Conservation (phyloP, 1,140 invertebrate genomes). For the Agraylea sexmaculata region DNA sequence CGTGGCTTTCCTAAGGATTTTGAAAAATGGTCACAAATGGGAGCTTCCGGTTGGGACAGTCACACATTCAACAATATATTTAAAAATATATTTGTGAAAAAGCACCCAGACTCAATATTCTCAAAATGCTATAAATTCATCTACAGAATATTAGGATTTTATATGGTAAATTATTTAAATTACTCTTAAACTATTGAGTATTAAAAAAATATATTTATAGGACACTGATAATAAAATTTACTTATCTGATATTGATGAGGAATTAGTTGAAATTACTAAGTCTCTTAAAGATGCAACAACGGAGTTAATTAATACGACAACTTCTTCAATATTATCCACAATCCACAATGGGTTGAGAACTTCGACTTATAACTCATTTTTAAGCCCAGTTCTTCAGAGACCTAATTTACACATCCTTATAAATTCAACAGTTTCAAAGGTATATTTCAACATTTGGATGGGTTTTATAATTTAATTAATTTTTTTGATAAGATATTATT, state of each 20-base stretch:
- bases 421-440: conserved; percentile 45
- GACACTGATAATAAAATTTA: too few species aligned
- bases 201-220: background rate
- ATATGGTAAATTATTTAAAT: background rate
- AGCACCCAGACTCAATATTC: background rate
- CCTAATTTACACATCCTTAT: conserved; percentile 57
- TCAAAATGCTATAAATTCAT: background rate
- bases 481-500: conserved; percentile 25
- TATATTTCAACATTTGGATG: conserved; percentile 7
- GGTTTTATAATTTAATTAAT: conserved; percentile 2
- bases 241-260: conserved; percentile 13
- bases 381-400: conserved; percentile 50
- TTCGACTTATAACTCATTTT: conserved; percentile 52
- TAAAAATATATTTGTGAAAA: background rate
- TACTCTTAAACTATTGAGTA: background rate
- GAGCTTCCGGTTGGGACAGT: conserved; percentile 44
- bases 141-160: background rate
- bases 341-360: conserved; percentile 51
- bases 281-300: conserved; percentile 35
- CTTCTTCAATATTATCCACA: conserved; percentile 24
- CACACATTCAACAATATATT: too few species aligned
- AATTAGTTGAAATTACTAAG: conserved; percentile 29
- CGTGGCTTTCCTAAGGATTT: conserved; percentile 49
- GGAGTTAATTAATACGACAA: conserved; percentile 24
- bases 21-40: conserved; percentile 38